Conservation (phyloP, 2,797 vertebrate genomes). For the Falco novaeseelandiae region DNA sequence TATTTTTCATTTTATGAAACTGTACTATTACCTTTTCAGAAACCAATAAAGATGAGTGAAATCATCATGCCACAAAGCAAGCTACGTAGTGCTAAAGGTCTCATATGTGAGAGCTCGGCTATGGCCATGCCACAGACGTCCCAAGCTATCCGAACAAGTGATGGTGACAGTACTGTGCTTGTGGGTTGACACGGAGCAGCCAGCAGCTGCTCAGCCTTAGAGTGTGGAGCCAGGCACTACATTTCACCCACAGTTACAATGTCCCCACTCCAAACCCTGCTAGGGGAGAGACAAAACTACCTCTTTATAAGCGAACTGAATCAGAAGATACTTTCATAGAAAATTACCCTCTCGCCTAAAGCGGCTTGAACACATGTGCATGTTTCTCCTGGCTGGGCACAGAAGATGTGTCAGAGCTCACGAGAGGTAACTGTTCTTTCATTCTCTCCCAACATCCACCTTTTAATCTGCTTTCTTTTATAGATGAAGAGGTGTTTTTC, state of each 20-base stretch:
- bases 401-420: background rate
- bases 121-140: background rate
- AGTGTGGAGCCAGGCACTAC: fast-evolving
- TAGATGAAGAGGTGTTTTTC: background rate
- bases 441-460: background rate
- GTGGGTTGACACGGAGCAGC: background rate
- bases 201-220: background rate
- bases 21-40: background rate
- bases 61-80: background rate
- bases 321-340: background rate
- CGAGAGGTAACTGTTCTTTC: background rate
- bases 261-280: background rate
- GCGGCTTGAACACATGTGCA: background rate
- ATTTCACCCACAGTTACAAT: background rate
- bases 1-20: background rate
- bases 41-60: background rate
- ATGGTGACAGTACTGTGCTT: background rate
- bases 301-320: background rate
- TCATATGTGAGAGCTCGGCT: background rate
- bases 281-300: background rate
- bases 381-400: background rate
- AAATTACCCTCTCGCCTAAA: background rate
- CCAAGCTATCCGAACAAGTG: background rate
- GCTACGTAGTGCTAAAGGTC: background rate
- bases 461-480: background rate